Conservation (phyloP, 2,888 invertebrate genomes). For the Phaedon cochleariae region DNA sequence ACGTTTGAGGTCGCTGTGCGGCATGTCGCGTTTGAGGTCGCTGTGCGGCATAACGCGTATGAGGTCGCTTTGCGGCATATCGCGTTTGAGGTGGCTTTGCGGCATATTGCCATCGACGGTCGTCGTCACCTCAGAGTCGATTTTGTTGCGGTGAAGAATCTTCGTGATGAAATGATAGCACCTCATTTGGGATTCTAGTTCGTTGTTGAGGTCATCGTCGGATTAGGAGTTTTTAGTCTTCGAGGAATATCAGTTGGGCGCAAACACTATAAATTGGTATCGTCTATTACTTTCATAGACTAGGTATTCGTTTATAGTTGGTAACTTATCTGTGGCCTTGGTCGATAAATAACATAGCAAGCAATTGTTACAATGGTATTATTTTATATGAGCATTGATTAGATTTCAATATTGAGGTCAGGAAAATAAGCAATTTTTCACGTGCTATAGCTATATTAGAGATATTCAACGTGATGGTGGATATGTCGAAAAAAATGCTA, state of each 20-base stretch:
- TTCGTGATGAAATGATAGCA: slow-evolving; percentile 56
- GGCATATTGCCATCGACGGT: too few relatives aligned
- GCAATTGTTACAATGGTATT: too few relatives aligned
- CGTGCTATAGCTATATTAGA: too few relatives aligned
- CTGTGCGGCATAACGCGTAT: too few relatives aligned
- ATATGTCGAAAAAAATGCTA: too few relatives aligned
- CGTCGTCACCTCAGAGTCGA: slow-evolving; percentile 34
- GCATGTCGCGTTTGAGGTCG: too few relatives aligned
- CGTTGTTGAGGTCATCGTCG: neutral
- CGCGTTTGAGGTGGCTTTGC: too few relatives aligned
- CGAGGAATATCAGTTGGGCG: neutral
- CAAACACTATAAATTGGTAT: neutral
- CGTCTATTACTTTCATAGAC: neutral
- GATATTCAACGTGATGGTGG: too few relatives aligned
- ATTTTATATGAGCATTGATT: too few relatives aligned
- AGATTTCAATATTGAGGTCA: neutral
- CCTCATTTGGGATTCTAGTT: slow-evolving; percentile 49
- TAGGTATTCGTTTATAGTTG: neutral
- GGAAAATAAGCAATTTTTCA: too few relatives aligned
- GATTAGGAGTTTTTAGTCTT: neutral
- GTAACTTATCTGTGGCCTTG: slow-evolving; percentile 2
- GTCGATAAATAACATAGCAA: neutral
- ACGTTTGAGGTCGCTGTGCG: too few relatives aligned
- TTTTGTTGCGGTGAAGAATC: slow-evolving; percentile 52
- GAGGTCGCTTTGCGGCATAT: too few relatives aligned